Percentiles rank a stretch among this genome's conserved stretches.
Evolutionary conservation across 1,140 invertebrate species (phyloP).

Genomic region (Aethina tumida): DNA sequence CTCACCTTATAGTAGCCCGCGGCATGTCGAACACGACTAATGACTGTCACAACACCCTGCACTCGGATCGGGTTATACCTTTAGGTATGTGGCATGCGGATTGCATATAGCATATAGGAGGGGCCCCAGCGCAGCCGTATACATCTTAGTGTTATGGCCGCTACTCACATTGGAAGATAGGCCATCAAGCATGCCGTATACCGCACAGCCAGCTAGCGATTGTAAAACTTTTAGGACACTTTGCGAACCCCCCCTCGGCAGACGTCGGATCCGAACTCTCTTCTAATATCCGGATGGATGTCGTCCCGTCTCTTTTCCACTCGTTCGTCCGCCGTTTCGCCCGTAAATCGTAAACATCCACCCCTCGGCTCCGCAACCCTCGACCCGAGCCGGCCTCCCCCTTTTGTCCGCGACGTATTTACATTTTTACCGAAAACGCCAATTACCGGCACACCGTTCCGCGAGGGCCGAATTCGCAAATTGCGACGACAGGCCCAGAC

Average conservation of each 20-base stretch:
- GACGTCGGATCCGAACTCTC: slow-evolving; percentile 26
- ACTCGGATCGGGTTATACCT: slow-evolving; percentile 33
- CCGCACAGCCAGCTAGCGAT: slow-evolving; percentile 47
- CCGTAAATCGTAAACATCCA: slow-evolving; percentile 33
- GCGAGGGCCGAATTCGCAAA: too few relatives aligned
- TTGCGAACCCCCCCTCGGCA: slow-evolving; percentile 43
- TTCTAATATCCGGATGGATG: slow-evolving; percentile 36
- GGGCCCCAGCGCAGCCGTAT: slow-evolving; percentile 55
- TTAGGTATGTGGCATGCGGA: slow-evolving; percentile 38
- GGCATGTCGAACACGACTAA: slow-evolving; percentile 38
- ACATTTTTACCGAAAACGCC: too few relatives aligned
- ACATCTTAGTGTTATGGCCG: slow-evolving; percentile 61
- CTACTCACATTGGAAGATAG: slow-evolving; percentile 69
- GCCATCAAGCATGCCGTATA: slow-evolving; percentile 66
- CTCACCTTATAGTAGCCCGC: slow-evolving; percentile 31
- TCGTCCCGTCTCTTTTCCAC: slow-evolving; percentile 22
- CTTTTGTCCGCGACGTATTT: slow-evolving; percentile 12
- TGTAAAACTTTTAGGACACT: slow-evolving; percentile 58
- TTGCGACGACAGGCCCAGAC: too few relatives aligned
- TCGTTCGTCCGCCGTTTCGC: slow-evolving; percentile 22
- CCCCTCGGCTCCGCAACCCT: slow-evolving; percentile 9
- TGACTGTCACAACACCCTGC: slow-evolving; percentile 37
- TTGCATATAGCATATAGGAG: slow-evolving; percentile 39
- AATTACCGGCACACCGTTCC: too few relatives aligned
- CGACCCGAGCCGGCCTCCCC: slow-evolving; percentile 12